Percentiles rank a stretch among this genome's conserved stretches.
Evolutionary conservation across 1,140 invertebrate species (phyloP).

Genomic region (Drosophila eugracilis): DNA sequence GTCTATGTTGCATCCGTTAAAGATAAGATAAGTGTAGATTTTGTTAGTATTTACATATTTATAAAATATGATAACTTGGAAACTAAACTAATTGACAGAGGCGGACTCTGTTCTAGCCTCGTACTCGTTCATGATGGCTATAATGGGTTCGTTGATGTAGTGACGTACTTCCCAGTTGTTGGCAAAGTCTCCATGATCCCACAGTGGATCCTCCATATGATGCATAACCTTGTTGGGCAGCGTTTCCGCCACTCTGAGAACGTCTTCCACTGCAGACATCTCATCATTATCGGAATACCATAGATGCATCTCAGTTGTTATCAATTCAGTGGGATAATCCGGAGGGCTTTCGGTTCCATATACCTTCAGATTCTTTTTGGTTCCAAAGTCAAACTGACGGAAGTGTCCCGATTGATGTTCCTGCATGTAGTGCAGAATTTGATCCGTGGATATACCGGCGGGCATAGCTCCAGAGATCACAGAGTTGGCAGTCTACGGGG

Average conservation of each 20-base stretch:
- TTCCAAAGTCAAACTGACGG: constrained; percentile 79
- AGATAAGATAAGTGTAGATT: constrained; percentile 21
- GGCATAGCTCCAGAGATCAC: constrained; percentile 90
- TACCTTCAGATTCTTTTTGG: constrained; percentile 67
- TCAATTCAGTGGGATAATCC: constrained; percentile 86
- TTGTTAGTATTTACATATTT: constrained; percentile 11
- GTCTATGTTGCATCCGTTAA: constrained; percentile 24
- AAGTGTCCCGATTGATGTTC: constrained; percentile 84
- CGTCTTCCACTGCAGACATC: neutral
- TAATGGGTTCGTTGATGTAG: constrained; percentile 40
- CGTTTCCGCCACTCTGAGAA: neutral
- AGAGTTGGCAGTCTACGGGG: constrained; percentile 88
- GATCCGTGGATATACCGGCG: constrained; percentile 90
- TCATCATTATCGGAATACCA: constrained; percentile 88
- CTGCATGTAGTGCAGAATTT: constrained; percentile 89
- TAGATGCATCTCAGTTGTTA: constrained; percentile 86
- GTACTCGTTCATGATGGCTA: constrained; percentile 83
- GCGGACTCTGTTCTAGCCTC: constrained; percentile 5
- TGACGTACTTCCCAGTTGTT: neutral
- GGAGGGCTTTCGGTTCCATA: constrained; percentile 86
- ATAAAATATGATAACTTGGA: neutral
- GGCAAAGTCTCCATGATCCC: neutral
- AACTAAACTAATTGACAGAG: neutral
- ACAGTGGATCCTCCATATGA: neutral
- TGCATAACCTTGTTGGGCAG: neutral